A percentile compares a stretch with the other conserved stretches of the same genome.
phyloP scores from a whole-genome alignment of 1,140 invertebrate genomes.

The Bombus turneri region DNA sequence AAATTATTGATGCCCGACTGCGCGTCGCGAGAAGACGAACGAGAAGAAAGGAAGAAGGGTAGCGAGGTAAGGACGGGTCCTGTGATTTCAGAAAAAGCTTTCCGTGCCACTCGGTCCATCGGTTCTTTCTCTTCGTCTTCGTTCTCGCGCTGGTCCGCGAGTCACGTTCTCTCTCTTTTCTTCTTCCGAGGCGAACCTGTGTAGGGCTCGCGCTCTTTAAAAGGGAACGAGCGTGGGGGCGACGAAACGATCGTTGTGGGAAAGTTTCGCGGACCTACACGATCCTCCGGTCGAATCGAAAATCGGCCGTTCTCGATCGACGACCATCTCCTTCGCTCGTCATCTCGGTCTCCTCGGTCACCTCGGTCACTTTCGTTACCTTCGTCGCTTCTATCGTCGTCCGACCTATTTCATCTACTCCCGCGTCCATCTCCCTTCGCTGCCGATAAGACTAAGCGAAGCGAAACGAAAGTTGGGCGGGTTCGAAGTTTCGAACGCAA shows the following conservation, averaged over 20 bases:
- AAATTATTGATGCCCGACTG: slow-evolving; percentile 77
- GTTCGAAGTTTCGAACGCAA: slow-evolving; percentile 25
- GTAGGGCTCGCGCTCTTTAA: slow-evolving; percentile 60
- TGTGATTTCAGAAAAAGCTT: slow-evolving; percentile 75
- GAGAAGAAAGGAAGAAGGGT: slow-evolving; percentile 55
- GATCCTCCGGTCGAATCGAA: not conserved
- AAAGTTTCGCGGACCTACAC: slow-evolving; percentile 46
- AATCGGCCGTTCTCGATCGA: not conserved
- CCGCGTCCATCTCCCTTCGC: not conserved
- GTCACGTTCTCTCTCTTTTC: slow-evolving; percentile 15
- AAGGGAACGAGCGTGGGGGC: slow-evolving; percentile 58
- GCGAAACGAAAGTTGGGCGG: not conserved
- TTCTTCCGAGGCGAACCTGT: slow-evolving; percentile 5
- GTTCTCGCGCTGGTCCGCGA: slow-evolving; percentile 43
- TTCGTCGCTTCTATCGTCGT: not conserved
- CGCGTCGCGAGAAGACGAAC: slow-evolving; percentile 53
- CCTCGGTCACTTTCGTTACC: too few species aligned
- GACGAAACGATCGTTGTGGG: slow-evolving; percentile 62
- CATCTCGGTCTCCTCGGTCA: not conserved
- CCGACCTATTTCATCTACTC: not conserved
- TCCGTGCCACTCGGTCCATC: slow-evolving; percentile 65
- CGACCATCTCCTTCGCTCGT: not conserved
- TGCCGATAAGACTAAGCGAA: not conserved
- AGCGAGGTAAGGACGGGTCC: slow-evolving; percentile 57
- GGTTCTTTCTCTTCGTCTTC: slow-evolving; percentile 55